Conservation (phyloP, 35 echinoderm and acorn worm genomes). For the Patiria miniata region DNA sequence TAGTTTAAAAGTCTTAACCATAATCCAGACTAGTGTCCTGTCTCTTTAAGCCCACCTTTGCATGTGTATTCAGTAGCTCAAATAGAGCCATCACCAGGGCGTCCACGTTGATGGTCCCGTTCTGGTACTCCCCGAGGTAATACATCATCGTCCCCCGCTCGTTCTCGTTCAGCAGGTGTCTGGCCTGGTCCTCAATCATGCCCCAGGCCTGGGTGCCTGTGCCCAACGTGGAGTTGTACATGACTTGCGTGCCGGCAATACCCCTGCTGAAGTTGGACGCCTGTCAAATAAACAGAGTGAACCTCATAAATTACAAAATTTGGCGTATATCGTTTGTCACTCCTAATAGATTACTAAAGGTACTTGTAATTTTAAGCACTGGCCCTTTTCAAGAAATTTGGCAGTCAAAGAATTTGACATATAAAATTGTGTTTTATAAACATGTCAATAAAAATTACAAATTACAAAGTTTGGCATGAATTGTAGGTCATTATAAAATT, state of each 20-base stretch:
- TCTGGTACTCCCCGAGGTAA: conserved; percentile 91
- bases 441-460: too few species aligned
- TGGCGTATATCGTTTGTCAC: too few species aligned
- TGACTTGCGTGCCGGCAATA: conserved; percentile 86
- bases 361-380: too few species aligned
- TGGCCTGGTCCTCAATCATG: conserved; percentile 92
- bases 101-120: conserved; percentile 73
- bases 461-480: too few species aligned
- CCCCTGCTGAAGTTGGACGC: conserved; percentile 85
- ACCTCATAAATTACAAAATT: too few species aligned
- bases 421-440: too few species aligned
- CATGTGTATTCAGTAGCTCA: conserved; percentile 92
- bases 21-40: background rate
- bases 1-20: background rate
- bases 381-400: too few species aligned
- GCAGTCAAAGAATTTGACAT: too few species aligned
- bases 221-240: conserved; percentile 79
- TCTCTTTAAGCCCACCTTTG: conserved; percentile 81
- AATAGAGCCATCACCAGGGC: conserved; percentile 81
- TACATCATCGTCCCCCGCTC: conserved; percentile 97
- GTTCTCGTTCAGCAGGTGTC: conserved; percentile 88
- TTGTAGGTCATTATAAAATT: too few species aligned
- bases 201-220: conserved; percentile 70
- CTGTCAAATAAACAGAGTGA: conserved; percentile 31
- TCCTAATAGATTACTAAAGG: too few species aligned